phyloP scores from a whole-genome alignment of 2,113 vertebrate species.

The Ifrita kowaldi region DNA sequence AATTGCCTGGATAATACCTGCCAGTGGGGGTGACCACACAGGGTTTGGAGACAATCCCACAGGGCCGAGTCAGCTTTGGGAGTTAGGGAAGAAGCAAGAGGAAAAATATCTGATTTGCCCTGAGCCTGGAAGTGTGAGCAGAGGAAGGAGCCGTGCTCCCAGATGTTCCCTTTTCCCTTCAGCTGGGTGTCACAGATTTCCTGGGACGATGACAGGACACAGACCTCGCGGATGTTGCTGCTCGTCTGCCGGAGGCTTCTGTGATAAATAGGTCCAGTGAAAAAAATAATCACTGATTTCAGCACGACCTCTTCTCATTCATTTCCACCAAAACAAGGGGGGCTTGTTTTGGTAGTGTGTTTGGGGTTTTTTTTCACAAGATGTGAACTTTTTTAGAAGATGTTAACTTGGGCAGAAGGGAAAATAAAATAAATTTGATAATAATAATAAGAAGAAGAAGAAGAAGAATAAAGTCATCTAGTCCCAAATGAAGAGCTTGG shows the following conservation, averaged over 20 bases:
- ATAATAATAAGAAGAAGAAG: too few species aligned
- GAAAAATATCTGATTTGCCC: background rate
- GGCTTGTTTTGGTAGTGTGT: background rate
- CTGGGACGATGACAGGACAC: background rate
- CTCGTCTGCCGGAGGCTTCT: background rate
- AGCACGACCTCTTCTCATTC: background rate
- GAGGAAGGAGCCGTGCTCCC: background rate
- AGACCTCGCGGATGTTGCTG: background rate
- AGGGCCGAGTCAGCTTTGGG: background rate
- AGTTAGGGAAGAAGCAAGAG: background rate
- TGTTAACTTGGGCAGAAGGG: fast-evolving
- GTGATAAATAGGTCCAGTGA: background rate
- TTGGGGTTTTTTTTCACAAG: background rate
- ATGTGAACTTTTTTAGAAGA: background rate
- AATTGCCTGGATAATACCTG: background rate
- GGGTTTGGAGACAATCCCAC: fast-evolving
- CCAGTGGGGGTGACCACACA: fast-evolving
- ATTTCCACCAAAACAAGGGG: background rate
- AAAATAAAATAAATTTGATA: background rate
- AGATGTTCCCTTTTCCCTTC: slow-evolving; percentile 2
- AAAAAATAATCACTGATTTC: background rate
- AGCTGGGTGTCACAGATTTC: slow-evolving; percentile 12
- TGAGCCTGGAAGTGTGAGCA: background rate
- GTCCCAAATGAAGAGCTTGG: background rate
- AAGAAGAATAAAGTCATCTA: fast-evolving